Percentiles rank a stretch among this genome's conserved stretches.
Conservation (phyloP, 2,797 vertebrate genomes). For the Lindbergichthys nudifrons region DNA sequence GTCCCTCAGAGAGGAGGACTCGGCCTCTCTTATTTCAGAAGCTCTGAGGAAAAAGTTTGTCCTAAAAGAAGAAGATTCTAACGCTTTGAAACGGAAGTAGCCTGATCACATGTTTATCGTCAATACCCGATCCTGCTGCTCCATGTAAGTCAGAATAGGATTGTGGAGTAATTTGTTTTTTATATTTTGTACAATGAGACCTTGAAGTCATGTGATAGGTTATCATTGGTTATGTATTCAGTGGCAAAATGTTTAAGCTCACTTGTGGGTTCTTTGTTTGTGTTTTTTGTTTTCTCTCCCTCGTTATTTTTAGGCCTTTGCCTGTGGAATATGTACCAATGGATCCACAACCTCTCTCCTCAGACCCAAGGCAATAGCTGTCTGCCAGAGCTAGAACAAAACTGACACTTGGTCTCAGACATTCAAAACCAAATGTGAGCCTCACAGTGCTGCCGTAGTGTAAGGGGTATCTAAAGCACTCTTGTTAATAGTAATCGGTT, state of each 20-base stretch:
- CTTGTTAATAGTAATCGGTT: constrained; percentile 31
- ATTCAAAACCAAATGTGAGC: constrained; percentile 42
- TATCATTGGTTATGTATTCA: constrained; percentile 9
- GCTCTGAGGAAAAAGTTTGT: constrained; percentile 96
- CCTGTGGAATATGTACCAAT: constrained; percentile 72
- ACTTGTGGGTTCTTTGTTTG: constrained; percentile 33
- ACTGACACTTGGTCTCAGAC: constrained; percentile 35
- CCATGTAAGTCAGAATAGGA: constrained; percentile 72
- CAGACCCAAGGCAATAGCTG: constrained; percentile 55
- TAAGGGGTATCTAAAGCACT: constrained; percentile 23
- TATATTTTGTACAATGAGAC: constrained; percentile 23
- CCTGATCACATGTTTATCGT: constrained; percentile 17
- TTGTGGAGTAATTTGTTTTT: neutral
- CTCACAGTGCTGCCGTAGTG: constrained; percentile 30
- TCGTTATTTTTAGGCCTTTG: constrained; percentile 74
- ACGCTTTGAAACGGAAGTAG: constrained; percentile 79
- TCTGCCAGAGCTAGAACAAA: constrained; percentile 49
- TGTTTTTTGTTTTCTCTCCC: constrained; percentile 35
- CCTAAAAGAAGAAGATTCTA: constrained; percentile 91
- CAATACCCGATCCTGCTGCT: constrained; percentile 58
- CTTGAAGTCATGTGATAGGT: constrained; percentile 17
- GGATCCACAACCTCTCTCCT: constrained; percentile 69
- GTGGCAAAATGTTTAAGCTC: constrained; percentile 28
- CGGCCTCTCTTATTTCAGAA: constrained; percentile 93
- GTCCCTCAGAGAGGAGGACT: constrained; percentile 93